A percentile compares a stretch with the other conserved stretches of the same genome.
Conservation (phyloP, 2,888 invertebrate species). For the Tetrapedia diversipes region DNA sequence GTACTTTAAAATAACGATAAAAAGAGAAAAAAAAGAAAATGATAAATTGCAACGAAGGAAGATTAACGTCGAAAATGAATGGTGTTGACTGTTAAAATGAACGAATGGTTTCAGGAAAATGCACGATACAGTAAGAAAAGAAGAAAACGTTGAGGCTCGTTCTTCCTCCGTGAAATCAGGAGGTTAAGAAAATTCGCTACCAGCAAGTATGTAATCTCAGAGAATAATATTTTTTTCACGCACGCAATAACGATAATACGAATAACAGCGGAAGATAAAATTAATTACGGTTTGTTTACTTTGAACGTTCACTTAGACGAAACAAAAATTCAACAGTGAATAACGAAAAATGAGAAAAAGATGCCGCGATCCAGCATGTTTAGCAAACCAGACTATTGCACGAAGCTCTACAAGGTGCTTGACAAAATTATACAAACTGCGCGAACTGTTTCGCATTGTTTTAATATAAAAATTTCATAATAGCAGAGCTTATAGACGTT, state of each 20-base stretch:
- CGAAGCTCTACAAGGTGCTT: conserved; percentile 38
- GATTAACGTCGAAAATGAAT: background rate
- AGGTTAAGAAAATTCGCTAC: conserved; percentile 28
- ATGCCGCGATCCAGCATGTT: conserved; percentile 54
- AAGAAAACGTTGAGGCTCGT: conserved; percentile 23
- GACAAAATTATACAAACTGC: background rate
- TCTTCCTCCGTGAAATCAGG: background rate
- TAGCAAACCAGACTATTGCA: conserved; percentile 29
- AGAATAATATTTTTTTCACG: background rate
- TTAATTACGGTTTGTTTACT: background rate
- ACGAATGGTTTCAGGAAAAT: conserved; percentile 6
- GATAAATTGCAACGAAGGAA: background rate
- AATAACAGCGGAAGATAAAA: too few species aligned
- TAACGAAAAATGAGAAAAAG: conserved; percentile 49
- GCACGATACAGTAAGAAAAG: conserved; percentile 14
- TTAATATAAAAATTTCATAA: background rate
- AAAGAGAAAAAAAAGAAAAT: background rate
- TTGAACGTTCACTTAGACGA: background rate
- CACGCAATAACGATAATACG: background rate
- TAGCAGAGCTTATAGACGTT: conserved; percentile 10
- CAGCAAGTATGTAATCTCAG: background rate
- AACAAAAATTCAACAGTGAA: background rate
- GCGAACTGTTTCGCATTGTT: too few species aligned
- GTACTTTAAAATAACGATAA: background rate
- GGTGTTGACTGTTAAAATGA: conserved; percentile 16